A percentile compares a stretch with the other conserved stretches of the same genome.
Conservation (phyloP, 2,888 invertebrate genomes). For the Macropis europaea region DNA sequence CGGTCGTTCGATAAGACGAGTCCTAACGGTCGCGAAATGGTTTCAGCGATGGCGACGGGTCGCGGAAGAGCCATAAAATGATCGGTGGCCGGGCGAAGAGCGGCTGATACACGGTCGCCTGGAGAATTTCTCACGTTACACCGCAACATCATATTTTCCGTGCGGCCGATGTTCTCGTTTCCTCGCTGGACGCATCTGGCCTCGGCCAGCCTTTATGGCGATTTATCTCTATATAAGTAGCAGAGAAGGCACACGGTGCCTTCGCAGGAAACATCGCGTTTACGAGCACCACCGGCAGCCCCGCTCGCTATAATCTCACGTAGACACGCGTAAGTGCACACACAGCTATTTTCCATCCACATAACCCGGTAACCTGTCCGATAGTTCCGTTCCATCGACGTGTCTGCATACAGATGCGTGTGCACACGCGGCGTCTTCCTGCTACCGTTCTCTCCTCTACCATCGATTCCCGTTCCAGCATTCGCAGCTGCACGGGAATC, state of each 20-base stretch:
- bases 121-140: slow-evolving; percentile 57
- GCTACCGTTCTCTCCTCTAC: slow-evolving; percentile 8
- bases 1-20: slow-evolving; percentile 20
- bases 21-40: slow-evolving; percentile 47
- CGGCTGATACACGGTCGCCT: slow-evolving; percentile 27
- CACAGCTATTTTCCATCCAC: slow-evolving; percentile 27
- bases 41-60: slow-evolving; percentile 25
- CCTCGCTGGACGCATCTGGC: slow-evolving; percentile 41
- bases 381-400: slow-evolving; percentile 35
- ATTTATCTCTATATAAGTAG: slow-evolving; percentile 43
- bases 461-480: slow-evolving; percentile 22
- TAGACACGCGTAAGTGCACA: slow-evolving; percentile 15
- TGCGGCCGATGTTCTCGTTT: slow-evolving; percentile 50
- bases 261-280: slow-evolving; percentile 38
- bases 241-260: background rate
- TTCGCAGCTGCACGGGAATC: slow-evolving; percentile 27
- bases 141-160: slow-evolving; percentile 39
- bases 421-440: slow-evolving; percentile 13
- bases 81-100: slow-evolving; percentile 42
- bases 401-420: background rate
- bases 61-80: slow-evolving; percentile 35
- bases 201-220: slow-evolving; percentile 22
- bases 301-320: slow-evolving; percentile 33
- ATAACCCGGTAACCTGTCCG: slow-evolving; percentile 49
- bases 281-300: slow-evolving; percentile 33